Conservation (phyloP, 1,140 invertebrate species). For the Patella vulgata region DNA sequence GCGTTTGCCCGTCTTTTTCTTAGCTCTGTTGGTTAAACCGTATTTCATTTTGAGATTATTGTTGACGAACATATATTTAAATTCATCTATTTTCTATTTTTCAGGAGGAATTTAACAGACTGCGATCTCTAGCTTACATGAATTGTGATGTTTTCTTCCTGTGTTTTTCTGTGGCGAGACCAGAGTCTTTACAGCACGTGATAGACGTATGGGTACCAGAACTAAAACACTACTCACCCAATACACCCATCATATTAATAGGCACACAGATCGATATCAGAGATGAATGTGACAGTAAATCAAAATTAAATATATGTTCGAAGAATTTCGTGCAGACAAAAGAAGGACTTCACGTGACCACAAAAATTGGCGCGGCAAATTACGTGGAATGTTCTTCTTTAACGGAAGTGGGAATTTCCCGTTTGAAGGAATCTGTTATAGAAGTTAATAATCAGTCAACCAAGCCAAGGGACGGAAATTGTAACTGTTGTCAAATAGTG, state of each 20-base stretch:
- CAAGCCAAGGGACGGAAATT: slow-evolving; percentile 20
- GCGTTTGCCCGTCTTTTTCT: too few relatives aligned
- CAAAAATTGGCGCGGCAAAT: slow-evolving; percentile 76
- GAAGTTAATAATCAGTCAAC: slow-evolving; percentile 21
- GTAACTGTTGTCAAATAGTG: slow-evolving; percentile 10
- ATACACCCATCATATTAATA: slow-evolving; percentile 86
- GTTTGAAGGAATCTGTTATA: slow-evolving; percentile 38
- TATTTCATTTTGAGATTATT: too few relatives aligned
- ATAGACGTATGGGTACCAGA: slow-evolving; percentile 81
- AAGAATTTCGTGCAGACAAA: slow-evolving; percentile 75
- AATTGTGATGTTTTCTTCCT: slow-evolving; percentile 99
- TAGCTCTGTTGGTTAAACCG: too few relatives aligned
- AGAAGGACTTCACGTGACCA: slow-evolving; percentile 80
- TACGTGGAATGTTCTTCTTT: slow-evolving; percentile 92
- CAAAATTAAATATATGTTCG: slow-evolving; percentile 72
- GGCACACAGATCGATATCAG: slow-evolving; percentile 59
- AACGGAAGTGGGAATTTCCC: slow-evolving; percentile 82
- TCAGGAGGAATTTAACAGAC: slow-evolving; percentile 91
- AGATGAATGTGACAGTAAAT: slow-evolving; percentile 56
- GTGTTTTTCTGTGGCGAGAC: slow-evolving; percentile 98
- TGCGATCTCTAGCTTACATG: slow-evolving; percentile 93
- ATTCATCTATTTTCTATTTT: too few relatives aligned
- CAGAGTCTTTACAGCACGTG: slow-evolving; percentile 97
- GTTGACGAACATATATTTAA: too few relatives aligned
- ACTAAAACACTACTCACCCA: slow-evolving; percentile 76